Base-by-base conservation (phyloP, 37 sponge, comb jelly and placozoan genomes). In the Crambe crambe region DNA sequence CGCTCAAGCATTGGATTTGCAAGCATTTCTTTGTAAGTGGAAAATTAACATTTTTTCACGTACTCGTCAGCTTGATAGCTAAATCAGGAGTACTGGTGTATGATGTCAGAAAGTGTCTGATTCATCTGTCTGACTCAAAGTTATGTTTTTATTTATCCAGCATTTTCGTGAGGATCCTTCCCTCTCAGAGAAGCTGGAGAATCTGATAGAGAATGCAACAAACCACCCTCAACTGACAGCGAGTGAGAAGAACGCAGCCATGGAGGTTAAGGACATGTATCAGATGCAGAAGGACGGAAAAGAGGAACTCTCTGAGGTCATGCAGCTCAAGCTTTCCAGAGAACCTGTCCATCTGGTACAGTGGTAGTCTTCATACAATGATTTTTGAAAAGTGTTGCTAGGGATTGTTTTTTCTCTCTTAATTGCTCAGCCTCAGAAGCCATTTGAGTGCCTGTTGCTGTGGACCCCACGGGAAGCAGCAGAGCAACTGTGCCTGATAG, bases 1-100 rank as follows among this genome's bases (percentile, higher is more conserved):
- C 79, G 22, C 64, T 89, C 23, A 89, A 89, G 29, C 89, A 89
- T 43, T 89, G 89, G 89, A 83, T 83, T 57, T 79, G 75, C 80
- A 89, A 89, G 36, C 84, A 89, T 61, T 89, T 78, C 57, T 65
- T 72, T 83, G 89, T 89, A 36, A 81, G 88, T 57, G 3, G 6
- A 47, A 47, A 47, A 15, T 47, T 47, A 12, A 15, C 12, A n/a
- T n/a, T n/a, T n/a, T n/a, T n/a, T n/a, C n/a, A n/a, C n/a, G n/a
- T n/a, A n/a, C n/a, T n/a, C n/a, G n/a, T n/a, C n/a, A n/a, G n/a
- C n/a, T n/a, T n/a, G n/a, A n/a, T n/a, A n/a, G 10, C 56, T 54
- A 20, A 54, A 54, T 54, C 18, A 18, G 10, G 56, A 20, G 56
- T 54, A 54, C 18, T 54, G 56, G 10, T 20, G 56, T 54, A 54